Base-by-base conservation (phyloP, 2,797 vertebrate species). In the Acomys russatus region DNA sequence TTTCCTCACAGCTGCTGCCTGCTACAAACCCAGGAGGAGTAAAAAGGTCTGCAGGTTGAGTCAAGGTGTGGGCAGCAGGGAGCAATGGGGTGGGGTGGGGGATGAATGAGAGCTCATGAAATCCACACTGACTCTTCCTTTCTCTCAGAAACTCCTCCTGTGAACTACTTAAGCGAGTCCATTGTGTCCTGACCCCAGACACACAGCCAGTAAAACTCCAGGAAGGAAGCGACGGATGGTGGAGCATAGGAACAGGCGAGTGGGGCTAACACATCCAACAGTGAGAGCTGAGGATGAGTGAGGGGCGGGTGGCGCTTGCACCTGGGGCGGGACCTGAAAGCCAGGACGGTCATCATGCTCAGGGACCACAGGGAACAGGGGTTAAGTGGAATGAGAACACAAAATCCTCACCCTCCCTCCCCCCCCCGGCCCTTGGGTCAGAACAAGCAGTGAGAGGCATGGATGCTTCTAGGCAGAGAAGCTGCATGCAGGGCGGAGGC, bases 401-500 rank as follows among this genome's bases (percentile, higher is more conserved):
- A 25, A 76, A 85, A 56, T 44, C 79, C 90, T 77, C 79, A 91
- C 22, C 86, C 94, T 73, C 98, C 98, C 91, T 17, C 83, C 91
- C 68, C 98, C 98, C 90, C 66, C 44, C 44, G 44, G 44, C 98
- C 97, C 97, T 93, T 97, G 97, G 97, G 94, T 96, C 98, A 98
- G 98, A 98, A 98, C 98, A 98, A 99, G 98, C 99, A 98, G 94
- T 98, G 98, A 97, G 97, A 92, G 95, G 97, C 91, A n/a, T 51
- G 70, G 94, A 63, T 95, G 94, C 93, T 97, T 97, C 94, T 93
- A 98, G 98, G 98, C 96, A 97, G 99, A 99, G 99, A 99, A 99
- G 99, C 99, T 98, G 99, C 99, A 99, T 99, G 99, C 99, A 99
- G 98, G 99, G 99, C 98, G 82, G 98, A 99, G 99, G 99, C 99